Conservation (phyloP, 1,140 invertebrate genomes). For the Nylanderia fulva region DNA sequence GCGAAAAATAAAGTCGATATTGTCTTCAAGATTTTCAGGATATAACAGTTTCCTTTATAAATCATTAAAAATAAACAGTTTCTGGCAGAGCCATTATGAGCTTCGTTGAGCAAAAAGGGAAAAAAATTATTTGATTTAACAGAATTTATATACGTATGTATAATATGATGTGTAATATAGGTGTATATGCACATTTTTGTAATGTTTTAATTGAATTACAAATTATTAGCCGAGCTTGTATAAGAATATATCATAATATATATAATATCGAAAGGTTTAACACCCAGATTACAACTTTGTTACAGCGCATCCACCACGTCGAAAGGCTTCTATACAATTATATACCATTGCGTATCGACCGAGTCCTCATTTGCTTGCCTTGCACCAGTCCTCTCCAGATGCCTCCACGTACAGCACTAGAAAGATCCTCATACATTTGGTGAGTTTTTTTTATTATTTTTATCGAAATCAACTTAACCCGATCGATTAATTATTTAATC, state of each 20-base stretch:
- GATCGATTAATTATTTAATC: not conserved
- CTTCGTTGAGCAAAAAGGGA: not conserved
- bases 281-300: not conserved
- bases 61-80: not conserved
- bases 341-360: slow-evolving; percentile 62
- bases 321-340: not conserved
- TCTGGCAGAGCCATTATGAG: not conserved
- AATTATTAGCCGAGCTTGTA: not conserved
- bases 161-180: not conserved
- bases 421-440: slow-evolving; percentile 5
- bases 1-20: not conserved
- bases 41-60: not conserved
- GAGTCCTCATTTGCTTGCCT: slow-evolving; percentile 60
- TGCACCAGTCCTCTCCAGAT: slow-evolving; percentile 72
- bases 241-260: not conserved
- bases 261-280: not conserved
- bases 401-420: slow-evolving; percentile 72
- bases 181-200: not conserved
- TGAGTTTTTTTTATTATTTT: not conserved
- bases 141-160: not conserved
- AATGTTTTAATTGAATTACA: not conserved
- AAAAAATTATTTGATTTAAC: not conserved
- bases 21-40: not conserved
- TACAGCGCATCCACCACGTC: not conserved
- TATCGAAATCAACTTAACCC: not conserved